phyloP scores from a whole-genome alignment of 30 jellyfish, hydroid and myxozoan genomes.

The Turritopsis rubra region DNA sequence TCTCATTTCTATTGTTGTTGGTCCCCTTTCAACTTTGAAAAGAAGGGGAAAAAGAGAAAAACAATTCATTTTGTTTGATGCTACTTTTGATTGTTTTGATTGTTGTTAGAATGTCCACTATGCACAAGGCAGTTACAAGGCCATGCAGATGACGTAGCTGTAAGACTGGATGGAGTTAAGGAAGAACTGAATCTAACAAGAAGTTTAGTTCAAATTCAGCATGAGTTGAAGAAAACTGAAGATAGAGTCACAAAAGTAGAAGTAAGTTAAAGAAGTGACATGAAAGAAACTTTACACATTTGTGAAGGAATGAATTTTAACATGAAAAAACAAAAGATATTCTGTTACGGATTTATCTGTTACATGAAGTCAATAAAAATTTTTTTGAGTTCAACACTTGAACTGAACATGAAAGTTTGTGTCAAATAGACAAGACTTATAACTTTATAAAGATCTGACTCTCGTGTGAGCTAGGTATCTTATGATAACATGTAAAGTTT shows the following conservation, averaged over 20 bases:
- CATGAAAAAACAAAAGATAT: no score
- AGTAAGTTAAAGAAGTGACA: slow-evolving; percentile 32
- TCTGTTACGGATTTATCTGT: no score
- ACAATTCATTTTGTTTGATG: neutral
- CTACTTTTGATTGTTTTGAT: neutral
- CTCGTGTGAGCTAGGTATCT: no score
- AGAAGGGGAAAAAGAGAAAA: neutral
- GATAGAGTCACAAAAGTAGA: slow-evolving; percentile 26
- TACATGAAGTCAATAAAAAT: no score
- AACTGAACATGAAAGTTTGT: no score
- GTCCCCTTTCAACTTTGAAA: neutral
- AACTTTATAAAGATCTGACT: no score
- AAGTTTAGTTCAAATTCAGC: slow-evolving; percentile 43
- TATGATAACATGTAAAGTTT: no score
- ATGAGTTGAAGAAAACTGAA: slow-evolving; percentile 41
- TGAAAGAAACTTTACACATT: neutral
- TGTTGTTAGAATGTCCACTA: slow-evolving; percentile 62
- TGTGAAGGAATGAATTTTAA: neutral
- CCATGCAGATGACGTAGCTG: slow-evolving; percentile 39
- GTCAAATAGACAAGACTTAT: no score
- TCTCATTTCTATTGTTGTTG: neutral
- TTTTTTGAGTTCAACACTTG: no score
- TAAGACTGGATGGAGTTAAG: slow-evolving; percentile 33
- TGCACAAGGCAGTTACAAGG: slow-evolving; percentile 81
- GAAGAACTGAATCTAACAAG: slow-evolving; percentile 53